Base-by-base conservation (phyloP, 2,888 invertebrate species). In the Bimastos eiseni region DNA sequence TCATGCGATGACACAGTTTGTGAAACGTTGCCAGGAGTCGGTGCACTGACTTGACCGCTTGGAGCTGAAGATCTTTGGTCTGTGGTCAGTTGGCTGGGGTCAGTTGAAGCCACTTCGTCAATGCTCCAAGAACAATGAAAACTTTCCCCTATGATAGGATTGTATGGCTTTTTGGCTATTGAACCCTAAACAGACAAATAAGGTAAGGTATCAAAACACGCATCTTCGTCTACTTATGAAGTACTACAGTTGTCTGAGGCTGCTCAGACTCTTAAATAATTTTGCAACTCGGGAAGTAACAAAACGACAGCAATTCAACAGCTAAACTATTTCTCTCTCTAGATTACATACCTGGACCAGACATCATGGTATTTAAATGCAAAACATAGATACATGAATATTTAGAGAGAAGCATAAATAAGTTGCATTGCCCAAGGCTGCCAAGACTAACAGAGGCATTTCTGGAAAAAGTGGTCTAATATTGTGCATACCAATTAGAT, bases 111-210 rank as follows among this genome's bases (percentile, higher is more conserved):
- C 3, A 90, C 19, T 49, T 84, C 44, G 21, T 94, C 94, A 24
- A 95, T 93, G 90, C 93, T 93, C 96, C 96, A 96, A 21, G 95
- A 95, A 93, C 96, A 96, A 92, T 95, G 95, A 93, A 96, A 96
- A 44, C 95, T 95, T 93, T 96, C 96, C 6, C 96, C 96, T 88
- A 96, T 95, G 84, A 96, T 95, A 4, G 96, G 96, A 93, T 96
- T 96, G 93, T 95, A 96, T 0, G 96, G 96, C 92, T 96, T 96
- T 93, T 96, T 96, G 83, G 95, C 95, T 83, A 94, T 93, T 13
- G 94, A 94, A 34, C 95, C 95, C 95, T 95, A 88, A 70, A 70
- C 30, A 30, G 2, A 70, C n/a, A 70, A 70, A n/a, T n/a, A n/a
- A 70, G n/a, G 8, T 70, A 17, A 55, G 21, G 4, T 24, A 24